Evolutionary conservation across 2,113 vertebrate genomes (phyloP).

Genomic region (Polypterus senegalus): DNA sequence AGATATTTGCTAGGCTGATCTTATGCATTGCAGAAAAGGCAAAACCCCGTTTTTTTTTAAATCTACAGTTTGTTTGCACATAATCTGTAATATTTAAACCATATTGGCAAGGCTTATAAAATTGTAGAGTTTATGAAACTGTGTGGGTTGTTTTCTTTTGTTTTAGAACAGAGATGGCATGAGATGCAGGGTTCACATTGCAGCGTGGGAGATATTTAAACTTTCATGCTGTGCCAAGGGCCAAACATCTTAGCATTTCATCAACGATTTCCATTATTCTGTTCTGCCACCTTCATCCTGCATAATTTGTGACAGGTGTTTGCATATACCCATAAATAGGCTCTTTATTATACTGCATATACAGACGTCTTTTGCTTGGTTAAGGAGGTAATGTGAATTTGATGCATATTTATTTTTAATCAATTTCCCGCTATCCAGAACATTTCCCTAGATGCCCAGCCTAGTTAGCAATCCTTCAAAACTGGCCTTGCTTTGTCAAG

Average conservation of each 20-base stretch:
- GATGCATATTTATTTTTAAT: too few species aligned
- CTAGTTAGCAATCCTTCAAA: too few species aligned
- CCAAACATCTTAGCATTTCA: neutral
- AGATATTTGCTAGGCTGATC: too few species aligned
- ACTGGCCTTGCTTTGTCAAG: too few species aligned
- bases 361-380: too few species aligned
- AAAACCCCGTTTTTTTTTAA: neutral
- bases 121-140: neutral
- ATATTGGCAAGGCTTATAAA: neutral
- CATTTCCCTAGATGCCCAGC: too few species aligned
- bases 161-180: neutral
- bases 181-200: neutral
- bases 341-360: too few species aligned
- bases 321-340: too few species aligned
- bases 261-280: constrained; percentile 2
- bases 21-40: too few species aligned
- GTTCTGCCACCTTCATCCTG: neutral
- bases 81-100: too few species aligned
- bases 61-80: neutral
- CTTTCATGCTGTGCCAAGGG: neutral
- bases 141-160: neutral
- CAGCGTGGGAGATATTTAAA: constrained; percentile 2
- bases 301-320: neutral
- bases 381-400: too few species aligned
- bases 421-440: too few species aligned